A percentile compares a stretch with the other conserved stretches of the same genome.
Evolutionary conservation across 1,140 invertebrate genomes (phyloP).

Genomic region (Acromyrmex charruanus): DNA sequence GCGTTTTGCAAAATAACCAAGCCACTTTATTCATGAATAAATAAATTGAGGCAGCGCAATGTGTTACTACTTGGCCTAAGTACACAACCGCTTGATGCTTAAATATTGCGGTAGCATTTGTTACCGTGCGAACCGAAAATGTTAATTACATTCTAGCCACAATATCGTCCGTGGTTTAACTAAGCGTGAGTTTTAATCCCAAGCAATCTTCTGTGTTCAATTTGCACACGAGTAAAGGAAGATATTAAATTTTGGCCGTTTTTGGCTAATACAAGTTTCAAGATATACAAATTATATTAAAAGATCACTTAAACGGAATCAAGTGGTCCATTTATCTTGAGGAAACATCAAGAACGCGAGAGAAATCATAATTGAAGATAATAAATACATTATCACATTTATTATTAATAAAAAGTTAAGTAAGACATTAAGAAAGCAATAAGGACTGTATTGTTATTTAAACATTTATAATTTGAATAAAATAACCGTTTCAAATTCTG

Average conservation of each 20-base stretch:
- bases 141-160: slow-evolving; percentile 40
- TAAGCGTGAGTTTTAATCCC: slow-evolving; percentile 31
- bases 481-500: no score
- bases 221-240: neutral
- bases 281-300: no score
- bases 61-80: slow-evolving; percentile 22
- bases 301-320: no score
- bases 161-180: neutral
- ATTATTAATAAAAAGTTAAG: no score
- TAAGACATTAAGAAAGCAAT: no score
- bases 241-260: neutral
- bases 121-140: slow-evolving; percentile 29
- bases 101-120: slow-evolving; percentile 45
- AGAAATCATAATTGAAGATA: no score
- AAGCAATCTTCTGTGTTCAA: neutral
- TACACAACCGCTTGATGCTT: slow-evolving; percentile 40
- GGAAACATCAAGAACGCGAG: no score
- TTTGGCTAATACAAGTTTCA: no score
- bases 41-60: neutral
- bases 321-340: no score
- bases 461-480: no score
- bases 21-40: slow-evolving; percentile 25
- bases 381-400: no score
- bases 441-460: no score
- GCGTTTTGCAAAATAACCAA: neutral